These are phyloP conservation scores for Mastomys natalensis DNA, from an alignment of 2,113 vertebrate species.

Conservation along the genomic window DNA sequence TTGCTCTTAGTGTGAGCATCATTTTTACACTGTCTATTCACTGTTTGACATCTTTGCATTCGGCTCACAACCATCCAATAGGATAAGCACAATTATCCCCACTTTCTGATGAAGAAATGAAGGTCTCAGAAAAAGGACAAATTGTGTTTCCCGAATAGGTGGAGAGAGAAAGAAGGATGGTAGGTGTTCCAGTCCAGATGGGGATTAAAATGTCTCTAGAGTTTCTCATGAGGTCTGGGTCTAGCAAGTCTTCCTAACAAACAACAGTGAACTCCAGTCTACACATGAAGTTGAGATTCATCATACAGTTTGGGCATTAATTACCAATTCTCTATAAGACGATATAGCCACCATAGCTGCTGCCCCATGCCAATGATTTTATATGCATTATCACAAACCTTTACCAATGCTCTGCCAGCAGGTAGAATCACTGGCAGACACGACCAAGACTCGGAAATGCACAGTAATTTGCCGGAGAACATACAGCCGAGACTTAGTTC, in stretches of 20 bases:
- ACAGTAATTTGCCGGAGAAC: background rate
- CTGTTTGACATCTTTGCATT: background rate
- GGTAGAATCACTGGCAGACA: background rate
- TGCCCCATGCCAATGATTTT: background rate
- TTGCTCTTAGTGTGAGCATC: background rate
- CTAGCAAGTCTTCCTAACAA: slow-evolving; percentile 44
- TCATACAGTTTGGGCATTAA: background rate
- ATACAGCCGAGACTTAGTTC: background rate
- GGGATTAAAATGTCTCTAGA: slow-evolving; percentile 22
- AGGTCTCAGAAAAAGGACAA: background rate
- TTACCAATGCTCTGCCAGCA: background rate
- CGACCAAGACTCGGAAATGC: slow-evolving; percentile 6
- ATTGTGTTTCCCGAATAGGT: background rate
- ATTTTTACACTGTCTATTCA: background rate
- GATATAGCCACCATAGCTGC: background rate
- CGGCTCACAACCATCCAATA: background rate
- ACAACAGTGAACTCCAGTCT: background rate
- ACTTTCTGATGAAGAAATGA: background rate
- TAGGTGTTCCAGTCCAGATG: background rate
- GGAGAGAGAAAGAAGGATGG: background rate
- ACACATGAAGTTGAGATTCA: background rate
- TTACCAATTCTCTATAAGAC: background rate
- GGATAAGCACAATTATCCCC: background rate
- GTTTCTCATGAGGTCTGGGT: background rate
- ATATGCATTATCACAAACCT: background rate